Percentiles rank a stretch among this genome's conserved stretches.
Evolutionary conservation across 1,140 invertebrate genomes (phyloP).

Genomic region (Trichogramma pretiosum): DNA sequence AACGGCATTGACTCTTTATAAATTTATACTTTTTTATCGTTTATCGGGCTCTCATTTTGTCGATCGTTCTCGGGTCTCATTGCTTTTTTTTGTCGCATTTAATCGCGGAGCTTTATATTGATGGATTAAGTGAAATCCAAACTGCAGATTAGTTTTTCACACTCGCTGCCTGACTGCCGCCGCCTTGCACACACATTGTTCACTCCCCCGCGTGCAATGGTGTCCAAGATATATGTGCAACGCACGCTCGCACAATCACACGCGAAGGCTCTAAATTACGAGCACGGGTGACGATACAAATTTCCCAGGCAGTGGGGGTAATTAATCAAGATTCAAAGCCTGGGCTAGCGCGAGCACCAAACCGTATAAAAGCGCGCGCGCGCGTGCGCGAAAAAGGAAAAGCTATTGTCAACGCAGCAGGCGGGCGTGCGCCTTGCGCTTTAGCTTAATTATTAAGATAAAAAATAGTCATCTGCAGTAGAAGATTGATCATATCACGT

Average conservation of each 20-base stretch:
- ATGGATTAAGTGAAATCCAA: not conserved
- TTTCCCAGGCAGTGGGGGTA: not conserved
- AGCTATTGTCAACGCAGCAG: no score
- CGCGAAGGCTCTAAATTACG: not conserved
- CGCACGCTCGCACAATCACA: no score
- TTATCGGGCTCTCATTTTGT: not conserved
- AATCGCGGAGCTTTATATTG: not conserved
- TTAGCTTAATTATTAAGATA: conserved; percentile 14
- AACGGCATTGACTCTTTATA: not conserved
- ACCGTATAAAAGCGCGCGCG: not conserved
- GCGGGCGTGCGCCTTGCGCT: not conserved
- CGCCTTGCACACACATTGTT: no score
- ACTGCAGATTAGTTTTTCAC: not conserved
- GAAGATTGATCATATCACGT: not conserved
- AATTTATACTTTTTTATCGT: not conserved
- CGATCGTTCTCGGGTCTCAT: not conserved
- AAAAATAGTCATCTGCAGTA: conserved; percentile 7
- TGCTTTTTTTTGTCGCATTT: not conserved
- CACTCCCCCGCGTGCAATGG: no score
- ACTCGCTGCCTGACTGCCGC: no score
- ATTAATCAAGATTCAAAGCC: not conserved
- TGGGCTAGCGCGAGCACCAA: not conserved
- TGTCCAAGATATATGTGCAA: no score
- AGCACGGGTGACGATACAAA: not conserved
- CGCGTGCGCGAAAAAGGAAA: not conserved